A percentile compares a stretch with the other conserved stretches of the same genome.
These are phyloP conservation scores for Drosophila differens DNA, from an alignment of 2,888 invertebrate genomes.

Conservation along the genomic window DNA sequence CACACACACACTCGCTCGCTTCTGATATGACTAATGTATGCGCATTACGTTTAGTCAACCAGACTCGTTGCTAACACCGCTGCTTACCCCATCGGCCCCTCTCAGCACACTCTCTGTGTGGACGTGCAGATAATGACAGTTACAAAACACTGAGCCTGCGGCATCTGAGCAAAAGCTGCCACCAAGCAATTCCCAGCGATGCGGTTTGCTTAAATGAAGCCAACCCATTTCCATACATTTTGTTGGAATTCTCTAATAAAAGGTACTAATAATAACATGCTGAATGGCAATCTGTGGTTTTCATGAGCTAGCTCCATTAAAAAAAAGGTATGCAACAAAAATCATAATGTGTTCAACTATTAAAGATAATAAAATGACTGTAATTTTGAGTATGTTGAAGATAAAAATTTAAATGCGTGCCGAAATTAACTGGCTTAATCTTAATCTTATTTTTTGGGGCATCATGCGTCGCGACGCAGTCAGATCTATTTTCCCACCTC, in stretches of 20 bases:
- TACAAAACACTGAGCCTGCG: constrained; percentile 47
- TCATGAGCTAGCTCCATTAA: constrained; percentile 19
- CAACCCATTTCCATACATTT: constrained; percentile 16
- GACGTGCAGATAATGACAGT: constrained; percentile 65
- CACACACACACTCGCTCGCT: constrained; percentile 48
- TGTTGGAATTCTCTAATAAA: constrained; percentile 20
- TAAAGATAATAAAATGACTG: constrained; percentile 9
- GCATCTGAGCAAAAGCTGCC: constrained; percentile 47
- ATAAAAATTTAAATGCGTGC: neutral
- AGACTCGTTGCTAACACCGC: constrained; percentile 8
- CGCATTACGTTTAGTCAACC: constrained; percentile 61
- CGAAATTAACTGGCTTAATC: neutral
- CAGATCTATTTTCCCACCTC: neutral
- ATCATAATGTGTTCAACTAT: constrained; percentile 5
- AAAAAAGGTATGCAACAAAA: constrained; percentile 31
- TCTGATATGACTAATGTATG: constrained; percentile 77
- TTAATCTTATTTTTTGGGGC: neutral
- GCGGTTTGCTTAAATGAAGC: constrained; percentile 37
- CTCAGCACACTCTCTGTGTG: constrained; percentile 13
- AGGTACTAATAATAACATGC: constrained; percentile 2
- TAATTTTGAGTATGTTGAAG: neutral
- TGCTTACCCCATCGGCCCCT: neutral
- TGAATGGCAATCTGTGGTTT: constrained; percentile 37
- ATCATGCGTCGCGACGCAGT: neutral
- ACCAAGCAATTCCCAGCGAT: constrained; percentile 24